Conservation (phyloP, 2,888 invertebrate species). For the Thereva nobilitata region DNA sequence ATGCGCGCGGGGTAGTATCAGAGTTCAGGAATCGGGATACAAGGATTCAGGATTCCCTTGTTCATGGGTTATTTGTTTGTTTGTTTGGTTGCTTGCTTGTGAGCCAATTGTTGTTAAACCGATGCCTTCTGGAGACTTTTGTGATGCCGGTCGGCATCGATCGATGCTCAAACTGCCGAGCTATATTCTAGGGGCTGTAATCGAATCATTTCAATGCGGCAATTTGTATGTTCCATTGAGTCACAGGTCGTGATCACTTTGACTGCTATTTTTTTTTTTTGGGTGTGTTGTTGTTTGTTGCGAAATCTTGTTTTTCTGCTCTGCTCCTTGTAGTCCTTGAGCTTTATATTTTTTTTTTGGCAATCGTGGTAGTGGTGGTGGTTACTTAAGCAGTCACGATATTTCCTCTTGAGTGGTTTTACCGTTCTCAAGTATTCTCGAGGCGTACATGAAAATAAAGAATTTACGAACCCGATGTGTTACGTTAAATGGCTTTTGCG, state of each 20-base stretch:
- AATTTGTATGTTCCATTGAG: constrained; percentile 34
- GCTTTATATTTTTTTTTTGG: constrained; percentile 14
- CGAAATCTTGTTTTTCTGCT: constrained; percentile 11
- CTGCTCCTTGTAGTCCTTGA: constrained; percentile 12
- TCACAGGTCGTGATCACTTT: constrained; percentile 32
- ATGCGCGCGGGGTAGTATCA: too few species aligned
- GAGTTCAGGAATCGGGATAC: too few species aligned
- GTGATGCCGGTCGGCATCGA: too few species aligned
- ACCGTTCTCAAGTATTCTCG: constrained; percentile 1
- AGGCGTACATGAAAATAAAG: constrained; percentile 15
- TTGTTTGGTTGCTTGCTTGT: too few species aligned
- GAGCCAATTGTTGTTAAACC: too few species aligned
- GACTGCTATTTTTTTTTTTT: not conserved
- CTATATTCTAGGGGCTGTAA: not conserved
- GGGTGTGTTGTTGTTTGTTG: too few species aligned
- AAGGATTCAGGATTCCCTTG: too few species aligned
- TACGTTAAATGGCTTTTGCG: too few species aligned
- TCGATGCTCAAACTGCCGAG: too few species aligned
- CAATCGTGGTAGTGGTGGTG: constrained; percentile 17
- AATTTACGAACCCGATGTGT: constrained; percentile 9
- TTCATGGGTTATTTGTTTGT: too few species aligned
- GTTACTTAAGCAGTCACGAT: constrained; percentile 25
- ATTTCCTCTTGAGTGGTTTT: constrained; percentile 1
- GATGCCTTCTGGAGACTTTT: too few species aligned
- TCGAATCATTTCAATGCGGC: constrained; percentile 34